A percentile compares a stretch with the other conserved stretches of the same genome.
These are phyloP conservation scores for Numenius arquata DNA, from an alignment of 2,113 vertebrate species.

Conservation along the genomic window DNA sequence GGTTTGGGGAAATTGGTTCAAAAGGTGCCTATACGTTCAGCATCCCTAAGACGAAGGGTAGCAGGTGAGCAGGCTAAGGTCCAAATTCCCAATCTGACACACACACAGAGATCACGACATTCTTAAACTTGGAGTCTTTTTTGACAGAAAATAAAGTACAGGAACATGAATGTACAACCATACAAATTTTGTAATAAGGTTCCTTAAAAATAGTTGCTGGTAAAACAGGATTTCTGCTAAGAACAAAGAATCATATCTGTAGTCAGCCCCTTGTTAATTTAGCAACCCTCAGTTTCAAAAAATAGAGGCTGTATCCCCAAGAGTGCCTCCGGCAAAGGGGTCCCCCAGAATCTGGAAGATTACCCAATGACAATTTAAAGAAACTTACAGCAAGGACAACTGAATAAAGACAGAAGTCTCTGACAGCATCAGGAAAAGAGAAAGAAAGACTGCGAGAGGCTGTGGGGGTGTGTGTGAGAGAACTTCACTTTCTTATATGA, in stretches of 20 bases:
- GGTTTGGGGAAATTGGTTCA: background rate
- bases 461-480: background rate
- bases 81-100: background rate
- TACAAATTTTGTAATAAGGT: background rate
- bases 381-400: background rate
- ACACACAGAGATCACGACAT: background rate
- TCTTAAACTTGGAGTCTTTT: background rate
- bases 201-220: background rate
- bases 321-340: background rate
- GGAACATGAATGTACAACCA: background rate
- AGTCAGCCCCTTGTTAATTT: background rate
- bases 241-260: background rate
- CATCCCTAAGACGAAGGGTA: background rate
- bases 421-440: background rate
- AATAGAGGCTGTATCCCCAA: background rate
- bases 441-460: background rate
- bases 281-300: background rate
- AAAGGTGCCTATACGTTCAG: background rate
- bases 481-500: background rate
- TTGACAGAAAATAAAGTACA: background rate
- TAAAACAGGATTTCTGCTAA: background rate
- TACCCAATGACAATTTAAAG: background rate
- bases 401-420: background rate
- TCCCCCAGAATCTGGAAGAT: background rate
- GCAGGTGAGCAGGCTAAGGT: background rate